These are phyloP conservation scores for Columbina picui DNA, from an alignment of 2,113 vertebrate genomes.

Conservation along the genomic window DNA sequence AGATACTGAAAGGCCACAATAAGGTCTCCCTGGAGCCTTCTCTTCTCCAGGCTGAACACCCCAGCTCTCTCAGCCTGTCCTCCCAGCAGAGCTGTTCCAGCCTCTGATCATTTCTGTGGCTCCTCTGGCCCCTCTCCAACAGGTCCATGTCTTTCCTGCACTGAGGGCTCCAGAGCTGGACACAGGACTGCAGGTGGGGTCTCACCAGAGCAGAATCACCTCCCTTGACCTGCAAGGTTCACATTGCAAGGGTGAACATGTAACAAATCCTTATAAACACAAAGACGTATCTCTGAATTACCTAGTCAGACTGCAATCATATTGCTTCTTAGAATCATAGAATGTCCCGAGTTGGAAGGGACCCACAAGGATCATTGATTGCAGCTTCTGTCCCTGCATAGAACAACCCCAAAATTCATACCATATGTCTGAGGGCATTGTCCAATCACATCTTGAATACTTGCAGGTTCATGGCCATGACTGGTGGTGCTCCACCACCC, in stretches of 20 bases:
- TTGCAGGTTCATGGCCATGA: too few species aligned
- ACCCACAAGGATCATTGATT: too few species aligned
- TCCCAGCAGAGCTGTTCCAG: neutral
- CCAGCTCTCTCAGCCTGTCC: neutral
- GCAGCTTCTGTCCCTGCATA: too few species aligned
- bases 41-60: neutral
- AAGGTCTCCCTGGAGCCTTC: rapidly evolving
- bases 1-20: rapidly evolving
- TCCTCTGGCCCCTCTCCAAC: neutral
- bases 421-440: too few species aligned
- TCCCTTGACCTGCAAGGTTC: neutral
- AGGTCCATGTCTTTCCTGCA: neutral
- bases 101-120: neutral
- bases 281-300: neutral
- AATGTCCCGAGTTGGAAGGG: too few species aligned
- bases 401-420: too few species aligned
- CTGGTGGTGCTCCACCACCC: too few species aligned
- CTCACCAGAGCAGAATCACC: neutral
- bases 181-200: rapidly evolving
- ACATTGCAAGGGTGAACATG: neutral
- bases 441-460: too few species aligned
- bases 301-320: neutral
- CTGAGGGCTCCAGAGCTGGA: neutral
- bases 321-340: neutral
- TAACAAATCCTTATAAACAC: neutral